Evolutionary conservation across 2,113 vertebrate genomes (phyloP), one percentile per base, ranked within the genome.

Genomic region (Odontophorus gujanensis): DNA sequence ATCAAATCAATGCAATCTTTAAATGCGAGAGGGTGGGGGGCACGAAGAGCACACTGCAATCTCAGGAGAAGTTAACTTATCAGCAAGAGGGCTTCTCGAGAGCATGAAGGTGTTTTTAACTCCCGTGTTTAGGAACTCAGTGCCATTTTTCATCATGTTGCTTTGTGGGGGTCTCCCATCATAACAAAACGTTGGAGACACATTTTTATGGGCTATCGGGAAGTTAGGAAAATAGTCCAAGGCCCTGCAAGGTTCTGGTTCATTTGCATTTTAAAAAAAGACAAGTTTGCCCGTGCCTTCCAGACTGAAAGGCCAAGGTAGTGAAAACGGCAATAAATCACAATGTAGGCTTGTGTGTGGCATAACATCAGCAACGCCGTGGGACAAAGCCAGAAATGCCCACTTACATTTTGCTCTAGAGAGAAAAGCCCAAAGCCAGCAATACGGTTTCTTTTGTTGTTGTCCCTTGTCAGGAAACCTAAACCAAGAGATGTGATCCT

Each of bases 211-310:
- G 65, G 38, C 78, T 75, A 34, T 55, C 9, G 32, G 62, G 62
- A 86, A 69, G 45, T 71, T 11, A 38, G 58, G 36, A 65, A 71
- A 65, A 51, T 61, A 62, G 87, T 74, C 42, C 58, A 38, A 67
- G 74, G 67, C 32, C 59, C 62, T 68, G 79, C 63, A 28, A 19
- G 38, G 95, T 81, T 93, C 77, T 92, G 57, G 74, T 92, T 94
- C 16, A 20, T 81, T 87, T 96, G 62, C 50, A 53, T 87, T 80
- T 96, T 85, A 88, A 93, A 93, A 93, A 94, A 96, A 96, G 79
- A 91, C 95, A 95, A 94, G 93, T 80, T 81, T 87, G 66, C 84
- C 77, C 0, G 0, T 62, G 38, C 58, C 80, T 94, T 94, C 89
- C 75, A 63, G 26, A 67, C 73, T 57, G 59, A 89, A 93, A 91